phyloP scores from a whole-genome alignment of 2,797 vertebrate genomes.

The Anguilla pacifica region DNA sequence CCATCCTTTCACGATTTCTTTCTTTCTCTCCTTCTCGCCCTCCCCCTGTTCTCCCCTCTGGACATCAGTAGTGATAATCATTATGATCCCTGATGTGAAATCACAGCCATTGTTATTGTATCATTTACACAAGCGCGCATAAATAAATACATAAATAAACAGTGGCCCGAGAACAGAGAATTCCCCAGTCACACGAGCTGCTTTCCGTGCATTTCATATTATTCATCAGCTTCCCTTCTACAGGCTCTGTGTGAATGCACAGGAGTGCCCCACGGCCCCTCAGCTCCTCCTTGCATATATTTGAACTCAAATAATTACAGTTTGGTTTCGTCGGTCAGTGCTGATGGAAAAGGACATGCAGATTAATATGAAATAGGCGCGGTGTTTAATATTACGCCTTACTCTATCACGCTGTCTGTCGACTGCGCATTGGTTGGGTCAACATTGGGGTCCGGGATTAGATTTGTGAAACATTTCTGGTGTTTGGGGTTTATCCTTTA shows the following conservation, averaged over 20 bases:
- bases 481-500: background rate
- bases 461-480: background rate
- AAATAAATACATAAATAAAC: background rate
- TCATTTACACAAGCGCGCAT: background rate
- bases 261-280: background rate
- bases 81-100: background rate
- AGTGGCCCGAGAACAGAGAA: background rate
- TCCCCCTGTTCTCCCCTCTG: background rate
- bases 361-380: background rate
- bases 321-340: background rate
- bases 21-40: background rate
- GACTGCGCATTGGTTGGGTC: background rate
- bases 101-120: background rate
- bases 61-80: background rate
- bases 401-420: background rate
- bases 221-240: background rate
- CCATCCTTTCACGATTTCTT: background rate
- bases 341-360: background rate
- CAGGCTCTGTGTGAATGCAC: background rate
- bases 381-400: background rate
- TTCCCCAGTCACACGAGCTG: background rate
- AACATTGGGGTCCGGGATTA: background rate
- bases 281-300: background rate
- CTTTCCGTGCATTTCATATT: background rate
- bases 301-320: constrained; percentile 2